A percentile compares a stretch with the other conserved stretches of the same genome.
Evolutionary conservation across 2,113 vertebrate species (phyloP).

Genomic region (Brachyhypopomus gauderio): DNA sequence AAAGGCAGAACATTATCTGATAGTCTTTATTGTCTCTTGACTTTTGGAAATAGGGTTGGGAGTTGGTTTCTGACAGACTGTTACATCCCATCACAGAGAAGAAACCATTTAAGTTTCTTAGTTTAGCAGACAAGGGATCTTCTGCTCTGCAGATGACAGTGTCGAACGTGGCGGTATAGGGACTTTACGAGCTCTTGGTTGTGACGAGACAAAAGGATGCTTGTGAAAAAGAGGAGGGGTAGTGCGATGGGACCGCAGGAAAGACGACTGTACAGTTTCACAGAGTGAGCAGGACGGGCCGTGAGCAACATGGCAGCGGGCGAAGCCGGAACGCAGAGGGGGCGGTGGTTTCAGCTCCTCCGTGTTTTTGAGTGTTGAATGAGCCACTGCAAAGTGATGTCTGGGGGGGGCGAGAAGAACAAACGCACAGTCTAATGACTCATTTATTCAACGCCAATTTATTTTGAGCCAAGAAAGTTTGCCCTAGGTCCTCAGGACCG

Average conservation of each 20-base stretch:
- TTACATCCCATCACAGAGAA: constrained; percentile 10
- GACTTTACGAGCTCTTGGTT: constrained; percentile 25
- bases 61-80: neutral
- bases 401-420: constrained; percentile 50
- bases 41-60: constrained; percentile 38
- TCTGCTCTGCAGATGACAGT: constrained; percentile 25
- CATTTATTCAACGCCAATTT: neutral
- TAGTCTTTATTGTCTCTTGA: constrained; percentile 43
- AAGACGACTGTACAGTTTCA: constrained; percentile 66
- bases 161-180: constrained; percentile 7
- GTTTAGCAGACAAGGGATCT: constrained; percentile 30
- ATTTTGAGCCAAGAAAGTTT: neutral
- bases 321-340: constrained; percentile 46
- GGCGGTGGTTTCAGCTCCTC: constrained; percentile 74
- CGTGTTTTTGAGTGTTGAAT: constrained; percentile 88
- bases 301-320: constrained; percentile 69
- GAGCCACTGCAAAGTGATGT: constrained; percentile 85
- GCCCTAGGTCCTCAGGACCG: neutral
- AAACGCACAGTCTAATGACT: neutral
- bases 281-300: constrained; percentile 63
- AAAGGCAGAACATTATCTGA: constrained; percentile 21
- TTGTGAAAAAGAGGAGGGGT: constrained; percentile 32
- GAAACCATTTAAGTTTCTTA: constrained; percentile 13
- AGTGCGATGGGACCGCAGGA: constrained; percentile 59
- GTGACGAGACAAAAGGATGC: constrained; percentile 1